Conservation (phyloP, 2,888 invertebrate species). For the Venusia cambrica region DNA sequence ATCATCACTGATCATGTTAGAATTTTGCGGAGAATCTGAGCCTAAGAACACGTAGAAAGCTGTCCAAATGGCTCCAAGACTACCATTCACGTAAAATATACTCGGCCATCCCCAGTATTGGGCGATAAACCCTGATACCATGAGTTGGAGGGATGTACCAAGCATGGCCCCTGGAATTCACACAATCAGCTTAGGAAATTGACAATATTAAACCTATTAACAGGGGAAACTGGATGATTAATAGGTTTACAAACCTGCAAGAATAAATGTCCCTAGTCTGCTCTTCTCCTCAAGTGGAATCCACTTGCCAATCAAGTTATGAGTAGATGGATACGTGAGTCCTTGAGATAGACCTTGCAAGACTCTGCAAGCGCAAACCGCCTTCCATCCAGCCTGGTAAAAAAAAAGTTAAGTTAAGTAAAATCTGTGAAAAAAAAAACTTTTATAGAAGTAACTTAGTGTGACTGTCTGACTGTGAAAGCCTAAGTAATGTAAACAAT, state of each 20-base stretch:
- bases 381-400: slow-evolving; percentile 75
- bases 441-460: no score
- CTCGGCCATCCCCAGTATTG: slow-evolving; percentile 86
- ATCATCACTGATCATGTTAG: slow-evolving; percentile 76
- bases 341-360: slow-evolving; percentile 81
- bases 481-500: no score
- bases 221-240: no score
- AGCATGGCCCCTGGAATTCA: slow-evolving; percentile 86
- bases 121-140: slow-evolving; percentile 84
- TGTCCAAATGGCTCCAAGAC: slow-evolving; percentile 80
- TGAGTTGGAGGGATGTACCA: slow-evolving; percentile 86
- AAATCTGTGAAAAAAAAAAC: no score
- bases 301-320: slow-evolving; percentile 83
- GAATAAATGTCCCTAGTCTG: slow-evolving; percentile 74
- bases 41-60: slow-evolving; percentile 80
- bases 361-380: slow-evolving; percentile 83
- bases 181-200: no score
- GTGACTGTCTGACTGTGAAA: no score
- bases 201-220: no score
- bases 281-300: slow-evolving; percentile 84
- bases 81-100: slow-evolving; percentile 86
- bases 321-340: slow-evolving; percentile 80
- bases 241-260: slow-evolving; percentile 72
- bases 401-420: no score
- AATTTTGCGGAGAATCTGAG: slow-evolving; percentile 80